Base-by-base conservation (phyloP, 2,113 vertebrate genomes). In the Alethe castanea region DNA sequence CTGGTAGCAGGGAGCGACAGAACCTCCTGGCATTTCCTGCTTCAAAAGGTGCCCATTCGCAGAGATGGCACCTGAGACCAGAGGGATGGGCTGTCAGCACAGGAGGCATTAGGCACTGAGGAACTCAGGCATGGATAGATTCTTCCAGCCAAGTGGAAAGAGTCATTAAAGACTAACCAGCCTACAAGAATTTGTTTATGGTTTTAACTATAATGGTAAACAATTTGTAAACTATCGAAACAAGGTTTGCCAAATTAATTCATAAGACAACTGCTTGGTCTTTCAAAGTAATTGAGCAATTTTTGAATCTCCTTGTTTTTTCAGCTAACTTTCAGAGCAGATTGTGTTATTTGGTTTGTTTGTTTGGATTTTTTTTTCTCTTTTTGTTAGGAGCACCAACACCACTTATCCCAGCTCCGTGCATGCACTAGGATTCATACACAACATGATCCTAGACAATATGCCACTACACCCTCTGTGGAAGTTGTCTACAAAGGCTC, bases 31-130 rank as follows among this genome's bases (percentile, higher is more conserved):
- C 90, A 89, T 74, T 96, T 12, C 33, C 53, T 94, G 95, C 95
- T 97, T 97, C 91, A 50, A 89, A 97, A 98, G 83, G 94, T 96
- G 96, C 90, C 96, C 92, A 97, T 97, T 95, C 36, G 56, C 88
- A 95, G 94, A 45, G 65, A 78, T 1, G 14, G 50, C 48, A 88
- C n/a, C 31, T 7, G 8, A n/a, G 90, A 93, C 47, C 48, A 88
- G 60, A 71, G 60, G 44, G 40, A 38, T 42, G n/a, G 56, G 11
- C 80, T 78, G 56, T 5, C 67, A 66, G 81, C 45, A 66, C 45
- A 66, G 71, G 47, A 86, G 69, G 80, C 67, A 64, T 31, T 64
- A 36, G 72, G 44, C 56, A 74, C 1, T 45, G 65, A 91, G 86
- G 60, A 50, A 36, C 52, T 85, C 23, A 2, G 47, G 45, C 70